Percentiles rank a stretch among this genome's conserved stretches.
Conservation (phyloP, 1,140 invertebrate genomes). For the Tetranychus cinnabarinus region DNA sequence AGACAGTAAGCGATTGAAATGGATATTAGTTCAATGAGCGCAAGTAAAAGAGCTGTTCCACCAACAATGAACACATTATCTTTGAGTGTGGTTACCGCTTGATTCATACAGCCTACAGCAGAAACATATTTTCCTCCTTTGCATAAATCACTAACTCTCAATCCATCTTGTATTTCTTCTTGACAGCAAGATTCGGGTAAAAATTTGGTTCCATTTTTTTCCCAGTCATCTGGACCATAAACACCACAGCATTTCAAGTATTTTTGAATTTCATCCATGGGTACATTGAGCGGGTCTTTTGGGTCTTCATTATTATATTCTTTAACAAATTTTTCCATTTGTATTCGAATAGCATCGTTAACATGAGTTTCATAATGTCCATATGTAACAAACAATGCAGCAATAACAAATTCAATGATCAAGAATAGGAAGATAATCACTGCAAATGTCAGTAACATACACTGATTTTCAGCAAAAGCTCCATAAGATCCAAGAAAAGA, state of each 20-base stretch:
- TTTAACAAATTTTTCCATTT: background rate
- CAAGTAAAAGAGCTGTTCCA: background rate
- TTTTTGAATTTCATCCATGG: slow-evolving; percentile 7
- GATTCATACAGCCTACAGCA: background rate
- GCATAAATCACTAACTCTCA: background rate
- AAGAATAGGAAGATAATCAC: background rate
- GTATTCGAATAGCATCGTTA: background rate
- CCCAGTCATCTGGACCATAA: slow-evolving; percentile 13
- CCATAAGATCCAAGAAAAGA: background rate
- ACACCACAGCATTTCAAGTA: slow-evolving; percentile 14
- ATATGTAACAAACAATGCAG: background rate
- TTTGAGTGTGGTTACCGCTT: background rate
- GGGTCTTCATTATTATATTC: background rate
- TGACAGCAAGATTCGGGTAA: background rate
- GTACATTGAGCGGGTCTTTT: background rate
- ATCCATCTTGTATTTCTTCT: background rate
- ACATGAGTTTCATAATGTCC: background rate
- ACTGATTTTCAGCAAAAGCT: background rate
- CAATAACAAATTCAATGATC: background rate
- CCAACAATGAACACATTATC: background rate
- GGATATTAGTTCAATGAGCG: background rate
- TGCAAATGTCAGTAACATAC: background rate
- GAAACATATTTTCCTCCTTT: background rate
- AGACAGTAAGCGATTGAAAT: background rate
- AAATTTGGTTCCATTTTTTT: background rate